phyloP scores from a whole-genome alignment of 2,113 vertebrate genomes.

The Meriones unguiculatus region DNA sequence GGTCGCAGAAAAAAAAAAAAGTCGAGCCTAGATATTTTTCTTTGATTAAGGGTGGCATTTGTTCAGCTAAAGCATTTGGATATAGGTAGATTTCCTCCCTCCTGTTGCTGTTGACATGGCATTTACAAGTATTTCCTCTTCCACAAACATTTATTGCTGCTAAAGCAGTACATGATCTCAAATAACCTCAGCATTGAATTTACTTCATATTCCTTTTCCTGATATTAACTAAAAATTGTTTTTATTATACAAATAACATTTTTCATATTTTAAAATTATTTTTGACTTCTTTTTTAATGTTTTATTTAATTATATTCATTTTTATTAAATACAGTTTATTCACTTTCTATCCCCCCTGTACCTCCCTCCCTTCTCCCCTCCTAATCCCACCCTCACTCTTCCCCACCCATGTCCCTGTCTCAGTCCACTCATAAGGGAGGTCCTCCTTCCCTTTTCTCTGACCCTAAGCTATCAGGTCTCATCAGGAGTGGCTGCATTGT shows the following conservation, averaged over 20 bases:
- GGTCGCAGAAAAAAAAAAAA: background rate
- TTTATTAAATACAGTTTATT: too few species aligned
- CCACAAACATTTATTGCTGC: background rate
- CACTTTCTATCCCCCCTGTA: too few species aligned
- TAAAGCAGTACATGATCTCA: background rate
- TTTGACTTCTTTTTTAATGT: background rate
- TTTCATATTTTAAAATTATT: background rate
- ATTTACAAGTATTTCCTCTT: slow-evolving; percentile 12
- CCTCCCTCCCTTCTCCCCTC: too few species aligned
- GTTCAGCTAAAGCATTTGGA: slow-evolving; percentile 38
- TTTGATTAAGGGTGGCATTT: slow-evolving; percentile 51
- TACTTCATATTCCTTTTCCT: background rate
- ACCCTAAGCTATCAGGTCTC: too few species aligned
- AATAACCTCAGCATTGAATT: slow-evolving; percentile 32
- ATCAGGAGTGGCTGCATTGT: too few species aligned
- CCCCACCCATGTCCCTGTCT: too few species aligned
- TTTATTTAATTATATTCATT: background rate
- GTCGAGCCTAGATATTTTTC: slow-evolving; percentile 46
- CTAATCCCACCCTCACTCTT: too few species aligned
- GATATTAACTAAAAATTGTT: background rate
- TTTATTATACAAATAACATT: background rate
- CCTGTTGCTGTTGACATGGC: slow-evolving; percentile 4
- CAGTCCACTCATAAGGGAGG: too few species aligned
- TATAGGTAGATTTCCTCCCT: slow-evolving; percentile 31
- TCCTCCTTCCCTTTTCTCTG: too few species aligned